Evolutionary conservation across 2,113 vertebrate species (phyloP), one percentile per base, ranked within the genome.

Genomic region (Theropithecus gelada): DNA sequence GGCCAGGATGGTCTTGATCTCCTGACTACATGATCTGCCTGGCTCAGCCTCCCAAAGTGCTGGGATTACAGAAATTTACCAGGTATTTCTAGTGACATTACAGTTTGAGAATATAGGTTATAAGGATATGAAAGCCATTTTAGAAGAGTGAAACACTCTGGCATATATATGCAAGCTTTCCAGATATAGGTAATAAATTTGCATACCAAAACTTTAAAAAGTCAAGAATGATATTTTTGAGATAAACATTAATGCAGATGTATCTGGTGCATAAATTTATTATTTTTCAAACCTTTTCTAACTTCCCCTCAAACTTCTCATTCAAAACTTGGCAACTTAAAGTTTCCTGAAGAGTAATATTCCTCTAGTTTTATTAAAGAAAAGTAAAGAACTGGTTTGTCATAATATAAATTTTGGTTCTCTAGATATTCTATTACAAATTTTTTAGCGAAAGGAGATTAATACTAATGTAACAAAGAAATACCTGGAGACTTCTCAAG

Each of bases 331-430:
- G 55, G 45, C 17, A 96, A 80, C 73, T 66, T 12, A 94, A 43
- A 43, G 17, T 92, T 75, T 96, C 55, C 59, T 93, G n/a, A 45
- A 82, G n/a, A 75, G 8, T 43, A 75, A 66, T 59, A 76, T 27
- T 97, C 4, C 45, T 30, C 80, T 4, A 80, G 48, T 87, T 18
- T 92, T 95, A n/a, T 83, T 20, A 83, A 95, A 83, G 38, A 79
- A 68, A 52, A 81, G 35, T 88, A n/a, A 88, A 88, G 72, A 64
- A 16, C 35, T 66, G 7, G 3, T 73, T 91, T 82, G 50, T 70
- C 22, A 93, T 96, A 93, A 91, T 76, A n/a, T 43, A 78, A 81
- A 79, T 79, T 52, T 93, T 94, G 92, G 45, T 90, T 88, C 6
- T 82, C 18, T 68, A 52, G 9, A 32, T 83, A 30, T n/a, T 75